Evolutionary conservation across 2,797 vertebrate species (phyloP).

Genomic region (Chelon labrosus): DNA sequence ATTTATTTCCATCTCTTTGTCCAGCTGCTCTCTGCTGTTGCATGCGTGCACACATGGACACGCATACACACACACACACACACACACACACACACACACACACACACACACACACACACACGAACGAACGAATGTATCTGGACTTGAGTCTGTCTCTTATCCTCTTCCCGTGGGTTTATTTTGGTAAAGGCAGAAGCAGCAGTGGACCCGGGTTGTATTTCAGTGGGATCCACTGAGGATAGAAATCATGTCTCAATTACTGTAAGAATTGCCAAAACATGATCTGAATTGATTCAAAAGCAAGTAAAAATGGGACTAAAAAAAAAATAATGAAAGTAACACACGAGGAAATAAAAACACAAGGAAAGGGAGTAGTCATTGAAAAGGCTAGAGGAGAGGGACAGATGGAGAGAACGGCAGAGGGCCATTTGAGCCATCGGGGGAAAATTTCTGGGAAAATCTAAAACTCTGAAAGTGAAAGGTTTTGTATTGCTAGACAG

Average conservation of each 20-base stretch:
- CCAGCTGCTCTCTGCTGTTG: slow-evolving; percentile 56
- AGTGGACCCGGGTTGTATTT: slow-evolving; percentile 41
- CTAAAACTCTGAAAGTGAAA: slow-evolving; percentile 7
- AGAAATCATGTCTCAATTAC: slow-evolving; percentile 44
- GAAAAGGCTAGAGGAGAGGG: slow-evolving; percentile 14
- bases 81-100: neutral
- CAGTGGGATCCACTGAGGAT: slow-evolving; percentile 28
- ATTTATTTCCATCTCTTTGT: slow-evolving; percentile 67
- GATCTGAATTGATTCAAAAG: slow-evolving; percentile 33
- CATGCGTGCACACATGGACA: slow-evolving; percentile 5
- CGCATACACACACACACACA: slow-evolving; percentile 3
- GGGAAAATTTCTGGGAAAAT: slow-evolving; percentile 7
- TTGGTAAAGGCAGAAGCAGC: slow-evolving; percentile 29
- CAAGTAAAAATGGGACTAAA: slow-evolving; percentile 12
- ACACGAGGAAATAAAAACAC: neutral
- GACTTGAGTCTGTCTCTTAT: slow-evolving; percentile 41
- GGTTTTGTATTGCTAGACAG: neutral
- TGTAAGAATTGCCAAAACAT: slow-evolving; percentile 19
- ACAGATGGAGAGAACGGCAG: slow-evolving; percentile 40
- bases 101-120: slow-evolving; percentile 12
- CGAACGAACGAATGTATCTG: slow-evolving; percentile 23
- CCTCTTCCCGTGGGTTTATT: slow-evolving; percentile 50
- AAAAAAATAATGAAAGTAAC: slow-evolving; percentile 4
- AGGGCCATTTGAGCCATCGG: slow-evolving; percentile 39
- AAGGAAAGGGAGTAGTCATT: slow-evolving; percentile 16